These are phyloP conservation scores for Andricus quercusramuli DNA, from an alignment of 2,888 invertebrate species.

Conservation along the genomic window DNA sequence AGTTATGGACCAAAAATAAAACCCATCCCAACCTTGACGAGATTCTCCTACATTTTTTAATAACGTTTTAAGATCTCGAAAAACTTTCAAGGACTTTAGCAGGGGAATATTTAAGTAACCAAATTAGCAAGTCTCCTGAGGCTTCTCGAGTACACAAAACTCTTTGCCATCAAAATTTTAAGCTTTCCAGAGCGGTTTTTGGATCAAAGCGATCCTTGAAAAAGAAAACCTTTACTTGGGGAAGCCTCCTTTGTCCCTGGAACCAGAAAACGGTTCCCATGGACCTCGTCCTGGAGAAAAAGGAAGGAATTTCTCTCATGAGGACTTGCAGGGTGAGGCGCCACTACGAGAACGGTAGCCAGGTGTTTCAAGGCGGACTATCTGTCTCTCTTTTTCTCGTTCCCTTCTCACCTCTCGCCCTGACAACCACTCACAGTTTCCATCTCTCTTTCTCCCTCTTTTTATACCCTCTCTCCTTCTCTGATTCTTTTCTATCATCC, in stretches of 20 bases:
- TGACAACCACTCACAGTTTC: slow-evolving; percentile 13
- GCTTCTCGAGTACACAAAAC: slow-evolving; percentile 37
- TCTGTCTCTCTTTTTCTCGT: slow-evolving; percentile 31
- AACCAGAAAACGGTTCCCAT: slow-evolving; percentile 67
- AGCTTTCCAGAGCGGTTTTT: slow-evolving; percentile 45
- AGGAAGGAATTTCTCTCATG: slow-evolving; percentile 63
- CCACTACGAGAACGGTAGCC: slow-evolving; percentile 68
- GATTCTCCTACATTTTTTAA: too few relatives aligned
- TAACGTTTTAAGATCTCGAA: neutral
- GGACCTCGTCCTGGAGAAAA: slow-evolving; percentile 60
- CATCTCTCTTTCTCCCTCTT: slow-evolving; percentile 41
- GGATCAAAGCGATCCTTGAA: slow-evolving; percentile 47
- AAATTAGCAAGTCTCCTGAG: slow-evolving; percentile 21
- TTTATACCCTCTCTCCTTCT: slow-evolving; percentile 25
- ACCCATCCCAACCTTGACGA: too few relatives aligned
- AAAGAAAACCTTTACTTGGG: slow-evolving; percentile 46
- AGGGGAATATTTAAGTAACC: neutral
- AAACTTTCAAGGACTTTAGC: neutral
- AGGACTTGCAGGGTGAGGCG: slow-evolving; percentile 62
- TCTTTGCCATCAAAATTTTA: slow-evolving; percentile 49
- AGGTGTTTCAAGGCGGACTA: slow-evolving; percentile 66
- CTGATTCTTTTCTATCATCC: slow-evolving; percentile 5
- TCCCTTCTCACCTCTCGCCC: slow-evolving; percentile 11
- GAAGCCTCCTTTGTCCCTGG: slow-evolving; percentile 54
- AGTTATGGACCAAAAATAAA: too few relatives aligned